Percentiles rank a stretch among this genome's conserved stretches.
These are phyloP conservation scores for Xenus cinereus DNA, from an alignment of 2,113 vertebrate species.

Conservation along the genomic window DNA sequence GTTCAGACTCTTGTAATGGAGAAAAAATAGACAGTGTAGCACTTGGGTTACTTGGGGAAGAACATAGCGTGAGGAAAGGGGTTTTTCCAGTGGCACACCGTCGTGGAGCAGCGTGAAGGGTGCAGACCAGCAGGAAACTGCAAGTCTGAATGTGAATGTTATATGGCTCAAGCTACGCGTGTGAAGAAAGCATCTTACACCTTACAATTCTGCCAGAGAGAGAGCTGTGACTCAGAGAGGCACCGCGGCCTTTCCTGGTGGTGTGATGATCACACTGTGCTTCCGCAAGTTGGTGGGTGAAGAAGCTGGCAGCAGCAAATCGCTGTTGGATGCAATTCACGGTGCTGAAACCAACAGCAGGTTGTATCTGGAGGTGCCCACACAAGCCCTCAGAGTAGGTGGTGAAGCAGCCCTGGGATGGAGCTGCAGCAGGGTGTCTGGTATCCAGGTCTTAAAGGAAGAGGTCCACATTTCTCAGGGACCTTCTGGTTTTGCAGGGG, in stretches of 20 bases:
- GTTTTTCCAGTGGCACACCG: fast-evolving
- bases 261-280: background rate
- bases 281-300: background rate
- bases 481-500: background rate
- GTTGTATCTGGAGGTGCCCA: background rate
- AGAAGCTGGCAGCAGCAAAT: background rate
- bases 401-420: background rate
- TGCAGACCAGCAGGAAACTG: background rate
- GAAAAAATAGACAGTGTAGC: background rate
- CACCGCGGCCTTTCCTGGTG: background rate
- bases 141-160: background rate
- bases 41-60: background rate
- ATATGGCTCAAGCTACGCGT: background rate
- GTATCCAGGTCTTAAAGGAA: background rate
- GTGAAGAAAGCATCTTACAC: background rate
- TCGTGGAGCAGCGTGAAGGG: background rate
- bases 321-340: background rate
- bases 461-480: background rate
- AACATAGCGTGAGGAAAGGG: background rate
- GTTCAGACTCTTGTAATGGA: background rate
- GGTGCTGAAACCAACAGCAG: background rate
- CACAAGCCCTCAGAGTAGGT: fast-evolving
- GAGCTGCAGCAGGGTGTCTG: background rate
- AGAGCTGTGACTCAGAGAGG: background rate
- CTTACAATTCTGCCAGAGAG: background rate